phyloP scores from a whole-genome alignment of 2,797 vertebrate species.

The Sus cebifrons region DNA sequence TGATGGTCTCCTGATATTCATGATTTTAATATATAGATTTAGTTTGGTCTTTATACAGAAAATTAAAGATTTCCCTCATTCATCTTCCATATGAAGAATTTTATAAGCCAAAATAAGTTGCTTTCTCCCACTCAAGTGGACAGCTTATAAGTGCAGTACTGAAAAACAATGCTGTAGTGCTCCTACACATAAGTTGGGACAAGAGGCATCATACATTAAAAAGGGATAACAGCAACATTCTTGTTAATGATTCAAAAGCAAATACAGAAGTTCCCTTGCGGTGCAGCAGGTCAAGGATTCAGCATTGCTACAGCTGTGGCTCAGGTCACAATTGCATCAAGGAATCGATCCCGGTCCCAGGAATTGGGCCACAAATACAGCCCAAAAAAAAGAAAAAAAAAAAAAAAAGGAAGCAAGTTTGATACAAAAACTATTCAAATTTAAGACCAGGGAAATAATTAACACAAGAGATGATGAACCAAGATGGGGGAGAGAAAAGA shows the following conservation, averaged over 20 bases:
- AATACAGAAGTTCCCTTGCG: too few species aligned
- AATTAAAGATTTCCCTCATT: conserved; percentile 95
- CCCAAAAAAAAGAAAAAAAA: not conserved
- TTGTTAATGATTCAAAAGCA: conserved; percentile 78
- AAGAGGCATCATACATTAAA: conserved; percentile 74
- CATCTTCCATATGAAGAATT: conserved; percentile 93
- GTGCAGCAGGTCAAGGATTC: too few species aligned
- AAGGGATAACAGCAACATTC: conserved; percentile 78
- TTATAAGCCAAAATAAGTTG: conserved; percentile 89
- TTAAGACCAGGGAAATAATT: conserved; percentile 89
- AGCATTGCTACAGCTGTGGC: too few species aligned
- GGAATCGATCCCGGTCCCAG: too few species aligned
- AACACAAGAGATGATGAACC: conserved; percentile 84
- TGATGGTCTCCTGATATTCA: conserved; percentile 72
- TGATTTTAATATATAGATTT: conserved; percentile 89
- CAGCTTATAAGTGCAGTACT: conserved; percentile 81
- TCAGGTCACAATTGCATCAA: too few species aligned
- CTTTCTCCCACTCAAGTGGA: conserved; percentile 85
- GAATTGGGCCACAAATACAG: too few species aligned
- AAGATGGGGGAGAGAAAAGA: not conserved
- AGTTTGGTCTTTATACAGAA: conserved; percentile 92
- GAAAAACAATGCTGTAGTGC: conserved; percentile 85
- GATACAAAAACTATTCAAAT: conserved; percentile 86
- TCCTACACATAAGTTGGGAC: conserved; percentile 82
- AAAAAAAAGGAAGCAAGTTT: conserved; percentile 71